Base-by-base conservation (phyloP, 1,140 invertebrate species). In the Pantala flavescens region DNA sequence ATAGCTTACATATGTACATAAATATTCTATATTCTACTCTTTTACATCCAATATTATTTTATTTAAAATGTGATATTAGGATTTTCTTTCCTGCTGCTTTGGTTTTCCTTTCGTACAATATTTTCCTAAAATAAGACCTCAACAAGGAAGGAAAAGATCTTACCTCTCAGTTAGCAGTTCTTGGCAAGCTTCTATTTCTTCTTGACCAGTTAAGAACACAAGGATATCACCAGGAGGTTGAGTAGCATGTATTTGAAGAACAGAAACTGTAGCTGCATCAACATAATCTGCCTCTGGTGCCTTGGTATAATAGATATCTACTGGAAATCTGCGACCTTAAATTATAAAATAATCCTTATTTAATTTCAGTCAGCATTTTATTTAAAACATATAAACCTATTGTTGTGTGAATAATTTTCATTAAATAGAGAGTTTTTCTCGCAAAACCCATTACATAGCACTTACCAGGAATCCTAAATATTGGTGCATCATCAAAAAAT, bases 281-380 rank as follows among this genome's bases (percentile, higher is more conserved):
- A 99, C 90, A 81, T 99, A 99, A 86, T 99, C 97, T 23, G 97
- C 96, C 85, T 99, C 98, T 0, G 98, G 97, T 0, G 97, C 96
- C 87, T 98, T 98, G 7, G 98, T 99, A 81, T 99, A 99, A 83
- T 96, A 99, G 80, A 99, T 98, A 83, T 99, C 95, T 0, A 99
- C 91, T 16, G 91, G 91, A 82, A 89, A 93, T 74, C 90, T 78
- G 75, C 91, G 80, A 16, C 90, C 83, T 83, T 71, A 5, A 78
- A 76, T 71, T 72, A 71, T 7, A 74, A 71, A 71, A 75, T 43
- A 7, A 73, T 42, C n/a, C n/a, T n/a, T 19, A 71, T 19, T 24
- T 72, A 71, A 19, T 24, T 23, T 23, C 12, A 71, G 12, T 19
- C 11, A 12, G 10, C 10, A 63, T 28, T 72, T 43, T 21, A 49